Percentiles rank a stretch among this genome's conserved stretches.
Evolutionary conservation across 2,888 invertebrate species (phyloP).

Genomic region (Thelaira solivaga): DNA sequence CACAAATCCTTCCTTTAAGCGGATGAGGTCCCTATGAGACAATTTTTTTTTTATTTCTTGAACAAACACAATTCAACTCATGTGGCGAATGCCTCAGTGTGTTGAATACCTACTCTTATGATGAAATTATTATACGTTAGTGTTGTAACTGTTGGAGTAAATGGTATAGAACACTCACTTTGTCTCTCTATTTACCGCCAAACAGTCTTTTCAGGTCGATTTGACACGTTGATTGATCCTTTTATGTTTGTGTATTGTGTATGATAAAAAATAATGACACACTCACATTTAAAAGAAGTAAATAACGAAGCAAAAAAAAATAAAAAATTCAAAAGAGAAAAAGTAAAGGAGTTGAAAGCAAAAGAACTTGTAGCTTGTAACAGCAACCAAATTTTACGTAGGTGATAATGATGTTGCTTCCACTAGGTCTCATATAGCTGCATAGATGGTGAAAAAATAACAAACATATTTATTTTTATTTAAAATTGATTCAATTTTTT

Average conservation of each 20-base stretch:
- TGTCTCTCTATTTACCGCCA: constrained; percentile 45
- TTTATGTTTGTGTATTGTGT: constrained; percentile 49
- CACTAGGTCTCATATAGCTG: too few relatives aligned
- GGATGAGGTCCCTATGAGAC: constrained; percentile 44
- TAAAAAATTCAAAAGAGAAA: neutral
- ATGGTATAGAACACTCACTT: constrained; percentile 26
- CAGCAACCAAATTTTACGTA: constrained; percentile 30
- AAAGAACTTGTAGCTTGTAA: constrained; percentile 7
- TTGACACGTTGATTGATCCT: constrained; percentile 71
- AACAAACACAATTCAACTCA: neutral
- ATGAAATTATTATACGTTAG: constrained; percentile 21
- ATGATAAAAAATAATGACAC: constrained; percentile 19
- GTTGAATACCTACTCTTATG: constrained; percentile 42
- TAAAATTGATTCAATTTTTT: too few relatives aligned
- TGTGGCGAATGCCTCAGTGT: constrained; percentile 11
- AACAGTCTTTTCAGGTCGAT: constrained; percentile 67
- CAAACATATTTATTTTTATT: too few relatives aligned
- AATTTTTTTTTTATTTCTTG: constrained; percentile 16
- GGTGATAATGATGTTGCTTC: constrained; percentile 48
- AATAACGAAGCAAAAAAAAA: neutral
- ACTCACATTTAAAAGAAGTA: neutral
- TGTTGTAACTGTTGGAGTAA: constrained; percentile 12
- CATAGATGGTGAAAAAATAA: too few relatives aligned
- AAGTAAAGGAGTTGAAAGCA: neutral
- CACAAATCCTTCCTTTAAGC: constrained; percentile 60